Conservation (phyloP, 2,888 invertebrate species). For the Melitaea athalia region DNA sequence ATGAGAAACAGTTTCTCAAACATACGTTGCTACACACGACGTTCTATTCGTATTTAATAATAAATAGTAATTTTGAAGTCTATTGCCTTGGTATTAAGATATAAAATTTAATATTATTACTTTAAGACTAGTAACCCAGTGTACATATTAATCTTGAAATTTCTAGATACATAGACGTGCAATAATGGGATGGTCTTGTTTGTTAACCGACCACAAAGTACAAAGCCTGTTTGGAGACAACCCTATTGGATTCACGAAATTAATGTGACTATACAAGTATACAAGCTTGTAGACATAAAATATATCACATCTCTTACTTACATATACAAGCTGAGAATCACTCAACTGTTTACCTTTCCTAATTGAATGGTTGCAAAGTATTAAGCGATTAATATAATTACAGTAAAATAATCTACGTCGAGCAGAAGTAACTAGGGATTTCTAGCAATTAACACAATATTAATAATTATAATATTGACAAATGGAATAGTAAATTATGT, state of each 20-base stretch:
- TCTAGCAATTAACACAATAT: background rate
- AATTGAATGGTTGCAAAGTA: conserved; percentile 13
- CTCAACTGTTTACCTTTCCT: background rate
- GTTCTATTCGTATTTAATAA: background rate
- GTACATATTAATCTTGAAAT: conserved; percentile 59
- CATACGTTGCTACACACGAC: conserved; percentile 6
- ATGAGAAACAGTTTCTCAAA: conserved; percentile 23
- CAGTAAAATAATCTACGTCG: conserved; percentile 6
- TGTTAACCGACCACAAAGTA: conserved; percentile 60
- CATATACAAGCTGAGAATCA: conserved; percentile 9
- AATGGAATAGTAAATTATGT: background rate
- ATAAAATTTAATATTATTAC: conserved; percentile 17
- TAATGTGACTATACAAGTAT: conserved; percentile 46
- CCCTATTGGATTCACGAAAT: conserved; percentile 66
- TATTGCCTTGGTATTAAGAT: conserved; percentile 11
- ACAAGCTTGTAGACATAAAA: conserved; percentile 22
- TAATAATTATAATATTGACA: background rate
- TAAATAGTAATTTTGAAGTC: conserved; percentile 8
- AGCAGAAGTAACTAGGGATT: background rate
- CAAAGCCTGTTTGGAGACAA: conserved; percentile 68
- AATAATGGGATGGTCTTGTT: conserved; percentile 62
- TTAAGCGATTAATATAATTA: conserved; percentile 13
- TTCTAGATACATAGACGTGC: conserved; percentile 56
- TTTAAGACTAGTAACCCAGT: conserved; percentile 4
- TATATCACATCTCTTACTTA: conserved; percentile 10